Base-by-base conservation (phyloP, 2,888 invertebrate genomes). In the Vanessa cardui region DNA sequence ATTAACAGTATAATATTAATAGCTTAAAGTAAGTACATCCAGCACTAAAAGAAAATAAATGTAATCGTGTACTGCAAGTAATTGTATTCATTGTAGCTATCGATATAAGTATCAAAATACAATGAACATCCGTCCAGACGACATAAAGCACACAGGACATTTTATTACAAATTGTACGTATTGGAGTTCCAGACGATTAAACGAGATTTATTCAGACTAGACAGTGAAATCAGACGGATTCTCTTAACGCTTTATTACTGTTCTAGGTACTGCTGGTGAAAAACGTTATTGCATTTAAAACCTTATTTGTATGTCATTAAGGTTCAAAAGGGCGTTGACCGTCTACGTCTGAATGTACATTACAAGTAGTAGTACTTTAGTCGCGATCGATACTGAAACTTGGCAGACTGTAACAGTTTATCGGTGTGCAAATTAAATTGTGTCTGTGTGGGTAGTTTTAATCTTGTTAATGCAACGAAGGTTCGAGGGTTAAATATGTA, bases 161-260 rank as follows among this genome's bases (percentile, higher is more conserved):
- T 46, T 64, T 58, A 61, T 56, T 50, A 64, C 63, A 44, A 46
- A 58, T 58, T 56, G 68, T 64, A 66, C 26, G 64, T 69, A 63
- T 45, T 50, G 49, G 54, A 66, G 56, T 66, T 64, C 54, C 66
- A 59, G 69, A 65, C 65, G 65, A 69, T 70, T 68, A 69, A 71
- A 68, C 68, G 64, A 72, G 73, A 74, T 72, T 74, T 74, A 74
- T 72, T 68, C 68, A 65, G 73, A 65, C 73, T 72, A 74, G 73
- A 74, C 73, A 71, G 71, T 72, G 63, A 71, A 70, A 71, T 71
- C 72, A 70, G 73, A 66, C 71, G 72, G 69, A 70, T 69, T 67
- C 67, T 60, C 52, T 39, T 39, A 39, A 39, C 39, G 39, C 69
- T 58, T 69, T 72, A 67, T 72, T 69, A 64, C 50, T 56, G 8